Base-by-base conservation (phyloP, 2,888 invertebrate genomes). In the Athripsodes cinereus region DNA sequence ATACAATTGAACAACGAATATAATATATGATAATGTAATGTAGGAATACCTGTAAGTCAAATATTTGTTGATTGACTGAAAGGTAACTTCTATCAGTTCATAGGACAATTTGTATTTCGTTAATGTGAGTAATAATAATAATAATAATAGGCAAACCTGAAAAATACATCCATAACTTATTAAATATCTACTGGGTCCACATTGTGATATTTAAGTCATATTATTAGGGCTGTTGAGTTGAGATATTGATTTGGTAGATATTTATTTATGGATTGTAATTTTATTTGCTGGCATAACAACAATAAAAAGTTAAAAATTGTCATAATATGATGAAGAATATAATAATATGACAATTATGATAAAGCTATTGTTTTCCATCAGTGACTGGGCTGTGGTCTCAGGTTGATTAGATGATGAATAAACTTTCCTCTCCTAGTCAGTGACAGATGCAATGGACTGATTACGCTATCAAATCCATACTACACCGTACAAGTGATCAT, bases 121-220 rank as follows among this genome's bases (percentile, higher is more conserved):
- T 40, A 13, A 40, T 26, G 26, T 26, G 10, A 40, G 13, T n/a
- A 40, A 8, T 40, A 3, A 8, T 8, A 40, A 3, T 6, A 40
- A 40, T n/a, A 40, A 8, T 40, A 3, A 8, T 8, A 40, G n/a
- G 40, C 13, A 13, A 40, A 16, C 40, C 40, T 40, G 2, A 40
- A 40, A 40, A n/a, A 3, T 40, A 8, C 3, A 40, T 40, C 40
- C 40, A 40, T 40, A 40, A 40, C 40, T 40, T 2, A 40, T 40
- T 5, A 40, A 40, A 40, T 40, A 13, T 40, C 40, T 40, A 40
- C 40, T 40, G 40, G 40, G 40, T 40, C 40, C 40, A 40, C 40
- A 40, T 40, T 40, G 40, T 40, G 40, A 40, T 40, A 40, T 40
- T 40, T 40, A 40, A 40, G 40, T 40, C 40, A 40, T 40, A n/a